Percentiles rank a stretch among this genome's conserved stretches.
Conservation (phyloP, 2,797 vertebrate species). For the Sphaeramia orbicularis region DNA sequence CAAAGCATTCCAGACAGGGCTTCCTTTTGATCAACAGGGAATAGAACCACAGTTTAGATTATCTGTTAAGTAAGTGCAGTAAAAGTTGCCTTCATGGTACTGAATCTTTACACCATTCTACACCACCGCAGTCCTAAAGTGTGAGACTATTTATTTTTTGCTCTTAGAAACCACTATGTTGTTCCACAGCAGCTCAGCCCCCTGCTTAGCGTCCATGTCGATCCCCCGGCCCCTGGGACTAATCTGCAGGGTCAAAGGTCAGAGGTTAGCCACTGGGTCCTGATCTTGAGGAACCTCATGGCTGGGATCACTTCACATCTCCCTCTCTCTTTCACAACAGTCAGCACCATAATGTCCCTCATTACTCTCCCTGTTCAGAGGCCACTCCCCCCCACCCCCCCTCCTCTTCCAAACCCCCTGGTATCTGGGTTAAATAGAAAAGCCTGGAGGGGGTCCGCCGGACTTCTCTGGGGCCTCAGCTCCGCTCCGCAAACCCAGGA, state of each 20-base stretch:
- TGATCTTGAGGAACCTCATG: conserved; percentile 57
- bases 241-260: conserved; percentile 72
- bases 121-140: not conserved
- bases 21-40: no score
- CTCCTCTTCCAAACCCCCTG: conserved; percentile 14
- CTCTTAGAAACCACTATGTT: conserved; percentile 5
- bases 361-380: conserved; percentile 56
- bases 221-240: conserved; percentile 65
- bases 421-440: conserved; percentile 68
- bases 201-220: conserved; percentile 37
- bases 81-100: no score
- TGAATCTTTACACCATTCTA: no score
- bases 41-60: no score
- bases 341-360: conserved; percentile 63
- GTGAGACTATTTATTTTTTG: not conserved
- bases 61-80: no score
- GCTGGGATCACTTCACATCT: conserved; percentile 57
- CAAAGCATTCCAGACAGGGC: no score
- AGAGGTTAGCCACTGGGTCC: conserved; percentile 71
- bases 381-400: not conserved
- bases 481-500: conserved; percentile 56
- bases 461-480: conserved; percentile 50
- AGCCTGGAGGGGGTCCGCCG: conserved; percentile 53
- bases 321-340: conserved; percentile 52
- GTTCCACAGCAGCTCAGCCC: conserved; percentile 14